Evolutionary conservation across 2,113 vertebrate genomes (phyloP).

Genomic region (Chaenocephalus aceratus): DNA sequence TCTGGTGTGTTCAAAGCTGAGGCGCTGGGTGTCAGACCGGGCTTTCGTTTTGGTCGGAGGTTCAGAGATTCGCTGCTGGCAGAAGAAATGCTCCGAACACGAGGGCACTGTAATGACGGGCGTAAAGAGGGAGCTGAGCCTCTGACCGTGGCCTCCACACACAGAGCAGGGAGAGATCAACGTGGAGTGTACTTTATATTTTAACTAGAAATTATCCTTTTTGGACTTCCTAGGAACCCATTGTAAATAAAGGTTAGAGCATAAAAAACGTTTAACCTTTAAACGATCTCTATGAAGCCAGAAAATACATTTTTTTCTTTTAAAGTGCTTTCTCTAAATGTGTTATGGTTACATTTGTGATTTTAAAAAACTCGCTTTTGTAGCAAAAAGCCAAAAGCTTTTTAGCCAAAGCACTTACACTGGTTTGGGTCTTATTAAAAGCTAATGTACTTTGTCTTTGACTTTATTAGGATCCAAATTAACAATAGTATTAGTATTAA

Average conservation of each 20-base stretch:
- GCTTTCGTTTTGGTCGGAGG: conserved; percentile 55
- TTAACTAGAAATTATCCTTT: not conserved
- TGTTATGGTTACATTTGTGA: too few relatives aligned
- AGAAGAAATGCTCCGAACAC: conserved; percentile 8
- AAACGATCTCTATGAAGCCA: not conserved
- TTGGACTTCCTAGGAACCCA: not conserved
- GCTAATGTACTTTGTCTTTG: too few relatives aligned
- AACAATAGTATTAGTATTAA: too few relatives aligned
- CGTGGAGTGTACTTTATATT: not conserved
- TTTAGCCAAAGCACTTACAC: too few relatives aligned
- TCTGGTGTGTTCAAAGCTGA: conserved; percentile 47
- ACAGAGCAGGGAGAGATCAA: conserved; percentile 1
- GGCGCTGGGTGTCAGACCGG: conserved; percentile 39
- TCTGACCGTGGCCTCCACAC: conserved; percentile 37
- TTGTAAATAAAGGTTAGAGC: too few relatives aligned
- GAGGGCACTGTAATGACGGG: conserved; percentile 12
- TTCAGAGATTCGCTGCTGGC: conserved; percentile 48
- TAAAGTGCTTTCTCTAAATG: too few relatives aligned
- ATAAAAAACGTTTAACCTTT: not conserved
- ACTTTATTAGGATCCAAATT: too few relatives aligned
- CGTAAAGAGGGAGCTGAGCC: conserved; percentile 15
- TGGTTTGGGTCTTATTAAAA: too few relatives aligned
- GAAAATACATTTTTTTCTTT: too few relatives aligned
- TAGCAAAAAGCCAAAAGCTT: too few relatives aligned
- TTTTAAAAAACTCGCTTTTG: too few relatives aligned